Evolutionary conservation across 37 sponge, comb jelly and placozoan genomes (phyloP).

Genomic region (Agelas oroides): DNA sequence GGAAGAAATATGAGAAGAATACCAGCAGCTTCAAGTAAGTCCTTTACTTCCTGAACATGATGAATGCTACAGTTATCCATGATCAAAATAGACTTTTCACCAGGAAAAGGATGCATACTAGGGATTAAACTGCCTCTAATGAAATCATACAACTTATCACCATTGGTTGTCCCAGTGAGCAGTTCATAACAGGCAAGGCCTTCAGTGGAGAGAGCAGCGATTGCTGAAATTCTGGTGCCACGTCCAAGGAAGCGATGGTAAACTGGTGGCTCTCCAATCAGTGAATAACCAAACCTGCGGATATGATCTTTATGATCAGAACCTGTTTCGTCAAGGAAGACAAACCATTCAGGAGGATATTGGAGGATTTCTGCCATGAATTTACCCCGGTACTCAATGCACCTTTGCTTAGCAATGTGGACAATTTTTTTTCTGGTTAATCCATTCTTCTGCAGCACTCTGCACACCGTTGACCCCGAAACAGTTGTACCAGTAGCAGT

Average conservation of each 20-base stretch:
- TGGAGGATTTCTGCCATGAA: slow-evolving; percentile 32
- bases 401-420: slow-evolving; percentile 38
- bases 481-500: slow-evolving; percentile 1
- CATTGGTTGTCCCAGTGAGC: slow-evolving; percentile 15
- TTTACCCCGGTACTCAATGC: slow-evolving; percentile 13
- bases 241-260: neutral
- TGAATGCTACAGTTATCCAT: slow-evolving; percentile 46
- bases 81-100: neutral
- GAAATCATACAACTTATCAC: slow-evolving; percentile 14
- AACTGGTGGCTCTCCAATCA: slow-evolving; percentile 35
- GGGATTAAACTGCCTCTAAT: slow-evolving; percentile 23
- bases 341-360: slow-evolving; percentile 19
- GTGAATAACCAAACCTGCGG: slow-evolving; percentile 47
- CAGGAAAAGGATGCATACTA: slow-evolving; percentile 24
- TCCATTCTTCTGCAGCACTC: slow-evolving; percentile 15
- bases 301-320: slow-evolving; percentile 5
- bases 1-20: slow-evolving; percentile 29
- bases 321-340: slow-evolving; percentile 60
- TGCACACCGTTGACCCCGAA: slow-evolving; percentile 34
- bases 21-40: neutral
- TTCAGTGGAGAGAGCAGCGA: slow-evolving; percentile 22
- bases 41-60: slow-evolving; percentile 27
- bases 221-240: slow-evolving; percentile 35
- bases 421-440: slow-evolving; percentile 32
- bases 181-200: slow-evolving; percentile 21